Conservation (phyloP, 2,888 invertebrate genomes). For the Acronicta psi region DNA sequence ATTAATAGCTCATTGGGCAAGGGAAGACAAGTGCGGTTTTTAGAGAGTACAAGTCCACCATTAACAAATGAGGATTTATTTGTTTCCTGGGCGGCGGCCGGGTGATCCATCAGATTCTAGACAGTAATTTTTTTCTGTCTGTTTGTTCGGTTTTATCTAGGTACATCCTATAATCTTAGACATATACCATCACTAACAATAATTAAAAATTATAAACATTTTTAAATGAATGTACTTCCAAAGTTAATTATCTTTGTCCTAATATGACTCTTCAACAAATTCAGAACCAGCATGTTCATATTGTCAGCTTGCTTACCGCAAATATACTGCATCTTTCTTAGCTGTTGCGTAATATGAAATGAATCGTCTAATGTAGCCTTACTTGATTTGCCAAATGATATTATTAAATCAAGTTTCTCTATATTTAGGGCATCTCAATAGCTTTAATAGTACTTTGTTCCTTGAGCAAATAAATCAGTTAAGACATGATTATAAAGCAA, state of each 20-base stretch:
- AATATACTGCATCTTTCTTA: slow-evolving; percentile 47
- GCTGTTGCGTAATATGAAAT: slow-evolving; percentile 43
- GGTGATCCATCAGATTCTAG: too few relatives aligned
- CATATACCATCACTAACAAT: background rate
- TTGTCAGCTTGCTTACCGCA: slow-evolving; percentile 57
- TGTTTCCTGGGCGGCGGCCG: too few relatives aligned
- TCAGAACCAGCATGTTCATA: slow-evolving; percentile 48
- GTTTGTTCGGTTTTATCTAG: too few relatives aligned
- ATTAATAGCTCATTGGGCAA: too few relatives aligned
- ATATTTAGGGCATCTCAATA: slow-evolving; percentile 4
- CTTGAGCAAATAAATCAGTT: background rate
- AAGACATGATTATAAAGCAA: background rate
- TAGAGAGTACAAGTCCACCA: too few relatives aligned
- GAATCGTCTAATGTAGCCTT: slow-evolving; percentile 17
- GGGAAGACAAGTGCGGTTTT: too few relatives aligned
- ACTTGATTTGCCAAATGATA: background rate
- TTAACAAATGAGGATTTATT: too few relatives aligned
- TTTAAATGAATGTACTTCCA: too few relatives aligned
- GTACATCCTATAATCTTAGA: too few relatives aligned
- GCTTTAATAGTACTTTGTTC: background rate
- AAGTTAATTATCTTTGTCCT: too few relatives aligned
- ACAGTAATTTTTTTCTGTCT: too few relatives aligned
- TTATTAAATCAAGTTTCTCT: slow-evolving; percentile 8
- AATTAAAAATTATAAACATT: background rate
- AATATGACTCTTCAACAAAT: too few relatives aligned